Evolutionary conservation across 2,797 vertebrate genomes (phyloP).

Genomic region (Chelidonichthys spinosus): DNA sequence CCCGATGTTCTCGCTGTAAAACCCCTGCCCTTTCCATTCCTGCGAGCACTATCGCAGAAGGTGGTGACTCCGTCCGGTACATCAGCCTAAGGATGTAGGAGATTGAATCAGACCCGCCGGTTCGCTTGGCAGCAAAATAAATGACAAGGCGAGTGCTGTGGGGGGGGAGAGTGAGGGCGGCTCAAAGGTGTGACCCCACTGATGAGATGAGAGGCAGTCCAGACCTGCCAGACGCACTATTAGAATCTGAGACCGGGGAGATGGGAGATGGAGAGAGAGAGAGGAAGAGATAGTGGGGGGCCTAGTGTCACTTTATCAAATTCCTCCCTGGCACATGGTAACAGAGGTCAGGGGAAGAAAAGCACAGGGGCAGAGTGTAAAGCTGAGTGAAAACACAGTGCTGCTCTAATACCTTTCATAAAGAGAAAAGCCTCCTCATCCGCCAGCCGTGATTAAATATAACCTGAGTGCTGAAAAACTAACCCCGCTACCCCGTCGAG

Average conservation of each 20-base stretch:
- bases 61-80: conserved; percentile 60
- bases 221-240: conserved; percentile 76
- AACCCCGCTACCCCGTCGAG: conserved; percentile 63
- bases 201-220: conserved; percentile 82
- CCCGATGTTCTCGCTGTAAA: conserved; percentile 51
- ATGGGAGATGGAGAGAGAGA: conserved; percentile 62
- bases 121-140: conserved; percentile 72
- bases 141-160: conserved; percentile 71
- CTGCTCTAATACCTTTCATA: conserved; percentile 84
- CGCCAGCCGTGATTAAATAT: conserved; percentile 79
- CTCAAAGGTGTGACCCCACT: conserved; percentile 77
- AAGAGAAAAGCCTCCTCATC: conserved; percentile 85
- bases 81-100: conserved; percentile 69
- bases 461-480: conserved; percentile 78
- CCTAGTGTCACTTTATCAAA: conserved; percentile 84
- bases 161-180: conserved; percentile 64
- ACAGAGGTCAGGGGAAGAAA: conserved; percentile 81
- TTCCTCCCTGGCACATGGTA: conserved; percentile 80
- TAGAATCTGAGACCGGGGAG: conserved; percentile 68
- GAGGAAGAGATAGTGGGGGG: conserved; percentile 57
- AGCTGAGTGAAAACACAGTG: conserved; percentile 83
- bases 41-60: conserved; percentile 28
- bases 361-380: conserved; percentile 80
- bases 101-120: conserved; percentile 74
- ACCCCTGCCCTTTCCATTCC: conserved; percentile 44